Evolutionary conservation across 2,797 vertebrate genomes (phyloP), one percentile per base, ranked within the genome.

Genomic region (Adelosebastes latens): DNA sequence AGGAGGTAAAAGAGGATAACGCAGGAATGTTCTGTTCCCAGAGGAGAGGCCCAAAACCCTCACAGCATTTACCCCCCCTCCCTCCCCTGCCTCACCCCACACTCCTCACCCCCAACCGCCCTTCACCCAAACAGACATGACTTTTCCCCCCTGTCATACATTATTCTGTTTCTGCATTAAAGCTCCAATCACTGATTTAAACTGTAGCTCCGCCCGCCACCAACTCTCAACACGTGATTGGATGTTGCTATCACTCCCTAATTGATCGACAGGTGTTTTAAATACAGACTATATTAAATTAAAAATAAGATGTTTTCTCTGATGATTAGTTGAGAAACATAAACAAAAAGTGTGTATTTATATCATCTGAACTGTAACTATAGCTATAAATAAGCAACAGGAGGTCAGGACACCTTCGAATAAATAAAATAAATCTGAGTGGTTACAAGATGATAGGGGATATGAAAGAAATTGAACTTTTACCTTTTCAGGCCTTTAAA

Each of bases 1-100:
- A 95, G 93, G 83, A 87, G 81, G 93, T 96, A 94, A 97, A 96
- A 97, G 95, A 94, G 93, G 96, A 97, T 96, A 96, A 97, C 84
- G 87, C 93, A 95, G 95, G 96, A 97, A 97, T 96, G 96, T 96
- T 96, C 96, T 96, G 94, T 96, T 96, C 95, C 95, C 94, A 80
- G 69, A 60, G 65, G 66, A 72, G 71, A 60, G 59, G 66, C 49
- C 79, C 69, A 36, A 24, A 59, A 58, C 75, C 58, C 42, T 66
- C 32, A 2, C 9, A 59, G 62, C 70, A 52, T 69, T 75, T 65
- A 25, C 49, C 52, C 31, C 6, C 16, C 42, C n/a, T 1, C 11
- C 5, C 6, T 8, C 1, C 8, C 24, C 25, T n/a, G 16, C 59
- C 5, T 14, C 69, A 8, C 22, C 9, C 14, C 2, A 25, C 49